Conservation (phyloP, 2,113 vertebrate genomes). For the Microcebus ravelobensis region DNA sequence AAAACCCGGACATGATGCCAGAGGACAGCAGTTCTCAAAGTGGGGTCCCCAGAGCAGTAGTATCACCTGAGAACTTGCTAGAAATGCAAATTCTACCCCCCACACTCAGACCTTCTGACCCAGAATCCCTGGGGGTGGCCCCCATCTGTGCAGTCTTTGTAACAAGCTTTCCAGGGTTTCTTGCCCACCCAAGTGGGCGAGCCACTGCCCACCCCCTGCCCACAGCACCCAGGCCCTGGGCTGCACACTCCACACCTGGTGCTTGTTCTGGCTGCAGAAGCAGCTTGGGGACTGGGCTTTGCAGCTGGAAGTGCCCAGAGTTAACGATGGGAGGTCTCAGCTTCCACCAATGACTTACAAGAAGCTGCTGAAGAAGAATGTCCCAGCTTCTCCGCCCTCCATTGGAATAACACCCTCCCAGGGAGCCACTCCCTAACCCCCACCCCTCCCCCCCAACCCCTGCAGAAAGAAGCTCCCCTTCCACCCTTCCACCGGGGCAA, state of each 20-base stretch:
- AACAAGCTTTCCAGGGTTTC: not conserved
- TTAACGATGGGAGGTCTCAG: fast-evolving
- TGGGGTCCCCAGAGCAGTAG: not conserved
- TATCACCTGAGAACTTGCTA: not conserved
- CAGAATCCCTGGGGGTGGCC: not conserved
- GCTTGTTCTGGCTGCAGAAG: not conserved
- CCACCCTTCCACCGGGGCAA: not conserved
- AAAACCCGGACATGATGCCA: not conserved
- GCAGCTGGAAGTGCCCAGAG: not conserved
- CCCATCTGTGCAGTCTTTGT: not conserved
- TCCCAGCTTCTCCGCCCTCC: not conserved
- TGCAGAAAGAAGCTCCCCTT: not conserved
- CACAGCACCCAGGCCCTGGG: not conserved
- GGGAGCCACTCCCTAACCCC: too few species aligned
- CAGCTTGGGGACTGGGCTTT: not conserved
- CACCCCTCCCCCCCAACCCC: too few species aligned
- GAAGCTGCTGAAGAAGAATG: too few species aligned
- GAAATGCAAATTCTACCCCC: not conserved
- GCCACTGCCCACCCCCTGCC: not conserved
- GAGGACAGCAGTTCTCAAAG: not conserved
- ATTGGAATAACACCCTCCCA: not conserved
- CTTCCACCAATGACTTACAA: not conserved
- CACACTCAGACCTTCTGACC: not conserved
- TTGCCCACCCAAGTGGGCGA: not conserved
- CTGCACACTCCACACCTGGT: not conserved